phyloP scores from a whole-genome alignment of 2,113 vertebrate species.

The Pionites leucogaster region DNA sequence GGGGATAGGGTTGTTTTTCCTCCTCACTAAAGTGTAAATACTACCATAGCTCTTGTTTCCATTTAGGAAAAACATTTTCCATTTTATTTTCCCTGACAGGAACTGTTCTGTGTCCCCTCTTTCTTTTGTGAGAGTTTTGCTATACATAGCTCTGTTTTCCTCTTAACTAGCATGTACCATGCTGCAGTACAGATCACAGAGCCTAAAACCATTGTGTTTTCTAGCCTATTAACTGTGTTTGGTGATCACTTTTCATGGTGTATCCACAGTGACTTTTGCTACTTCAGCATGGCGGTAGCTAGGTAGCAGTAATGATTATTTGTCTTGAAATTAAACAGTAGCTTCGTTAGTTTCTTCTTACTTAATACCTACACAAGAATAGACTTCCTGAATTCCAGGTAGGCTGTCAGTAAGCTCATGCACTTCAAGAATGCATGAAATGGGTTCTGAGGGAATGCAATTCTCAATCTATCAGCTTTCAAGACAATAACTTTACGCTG shows the following conservation, averaged over 20 bases:
- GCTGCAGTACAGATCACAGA: background rate
- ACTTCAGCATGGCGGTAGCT: background rate
- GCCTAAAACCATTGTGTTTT: background rate
- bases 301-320: background rate
- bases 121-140: background rate
- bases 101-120: background rate
- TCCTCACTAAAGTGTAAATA: background rate
- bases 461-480: background rate
- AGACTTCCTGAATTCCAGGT: background rate
- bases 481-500: background rate
- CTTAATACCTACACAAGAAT: background rate
- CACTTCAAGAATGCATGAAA: background rate
- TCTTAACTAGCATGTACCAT: background rate
- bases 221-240: background rate
- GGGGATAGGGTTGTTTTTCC: background rate
- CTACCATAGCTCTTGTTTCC: accelerated
- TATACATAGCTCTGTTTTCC: background rate
- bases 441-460: background rate
- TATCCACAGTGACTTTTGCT: background rate
- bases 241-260: background rate
- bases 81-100: background rate
- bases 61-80: background rate
- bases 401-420: background rate
- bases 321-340: background rate
- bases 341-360: background rate